Evolutionary conservation across 1,140 invertebrate species (phyloP).

Genomic region (Amyelois transitella): DNA sequence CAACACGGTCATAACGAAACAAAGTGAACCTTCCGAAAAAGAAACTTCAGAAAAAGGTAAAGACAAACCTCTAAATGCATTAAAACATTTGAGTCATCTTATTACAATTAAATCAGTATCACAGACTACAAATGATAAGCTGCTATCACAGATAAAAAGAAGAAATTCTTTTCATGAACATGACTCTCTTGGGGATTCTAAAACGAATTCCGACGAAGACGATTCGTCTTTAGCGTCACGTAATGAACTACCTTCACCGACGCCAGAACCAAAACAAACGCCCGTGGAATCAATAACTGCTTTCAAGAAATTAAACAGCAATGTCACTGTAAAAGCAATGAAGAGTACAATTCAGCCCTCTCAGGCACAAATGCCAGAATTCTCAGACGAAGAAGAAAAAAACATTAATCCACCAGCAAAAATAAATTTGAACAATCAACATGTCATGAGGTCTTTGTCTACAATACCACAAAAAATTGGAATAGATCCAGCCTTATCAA

Average conservation of each 20-base stretch:
- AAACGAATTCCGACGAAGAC: constrained; percentile 7
- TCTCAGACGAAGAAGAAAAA: not conserved
- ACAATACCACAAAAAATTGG: not conserved
- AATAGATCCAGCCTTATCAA: not conserved
- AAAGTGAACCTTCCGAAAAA: constrained; percentile 2
- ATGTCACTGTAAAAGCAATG: constrained; percentile 35
- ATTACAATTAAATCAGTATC: constrained; percentile 44
- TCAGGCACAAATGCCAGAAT: not conserved
- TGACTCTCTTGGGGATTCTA: not conserved
- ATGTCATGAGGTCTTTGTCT: not conserved
- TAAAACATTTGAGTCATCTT: constrained; percentile 51
- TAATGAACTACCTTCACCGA: too few relatives aligned
- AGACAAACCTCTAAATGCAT: constrained; percentile 29
- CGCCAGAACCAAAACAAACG: constrained; percentile 4
- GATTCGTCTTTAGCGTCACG: too few relatives aligned
- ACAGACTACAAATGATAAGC: not conserved
- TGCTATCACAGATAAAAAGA: not conserved
- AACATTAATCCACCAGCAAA: not conserved
- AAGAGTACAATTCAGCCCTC: constrained; percentile 1
- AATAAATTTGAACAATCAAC: not conserved
- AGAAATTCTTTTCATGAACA: not conserved
- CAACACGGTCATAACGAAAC: constrained; percentile 6
- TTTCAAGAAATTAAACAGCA: constrained; percentile 32
- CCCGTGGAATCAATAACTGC: constrained; percentile 13
- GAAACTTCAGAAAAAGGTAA: constrained; percentile 7